Evolutionary conservation across 2,888 invertebrate genomes (phyloP), one percentile per base, ranked within the genome.

Genomic region (Tryphoninae sp.): DNA sequence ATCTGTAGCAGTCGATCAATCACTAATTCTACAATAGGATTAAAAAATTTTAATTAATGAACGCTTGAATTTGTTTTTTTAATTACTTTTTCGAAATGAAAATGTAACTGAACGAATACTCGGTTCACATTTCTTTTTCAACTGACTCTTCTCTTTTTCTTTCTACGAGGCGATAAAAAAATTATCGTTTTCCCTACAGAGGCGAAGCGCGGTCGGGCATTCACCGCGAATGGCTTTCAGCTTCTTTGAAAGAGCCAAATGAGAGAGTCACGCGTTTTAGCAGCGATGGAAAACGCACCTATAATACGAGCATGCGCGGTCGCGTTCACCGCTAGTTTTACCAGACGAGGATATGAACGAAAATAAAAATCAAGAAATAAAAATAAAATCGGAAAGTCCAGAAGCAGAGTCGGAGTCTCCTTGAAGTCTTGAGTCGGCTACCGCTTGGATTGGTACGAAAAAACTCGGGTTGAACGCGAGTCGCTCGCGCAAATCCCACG

Each of bases 401-500:
- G 40, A 73, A 69, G 19, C 45, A 59, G 33, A 45, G 23, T n/a
- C 26, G 53, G 59, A 74, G 71, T 74, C 81, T 74, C 55, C 81
- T 82, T 71, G 72, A 78, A 82, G 78, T 75, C 78, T 71, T 72
- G 74, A 81, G 78, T 78, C 81, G 78, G 76, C 75, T 75, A 75
- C 72, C 51, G 62, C 78, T 62, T 53, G 67, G 62, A 65, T 67
- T 72, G 45, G 61, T 49, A 75, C 75, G 78, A 62, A 72, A 74
- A 81, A 67, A 62, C 65, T 33, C 33, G 33, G 33, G 71, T 53
- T 45, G 49, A 67, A 71, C 67, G 75, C 45, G 73, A 64, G 64
- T 13, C 9, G 69, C 45, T 23, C 13, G 55, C 26, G 62, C 45
- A 45, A 65, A 69, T 22, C 62, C 45, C 16, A 53, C 73, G 45